phyloP scores from a whole-genome alignment of 2,888 invertebrate species.

The Dolichopus griseipennis region DNA sequence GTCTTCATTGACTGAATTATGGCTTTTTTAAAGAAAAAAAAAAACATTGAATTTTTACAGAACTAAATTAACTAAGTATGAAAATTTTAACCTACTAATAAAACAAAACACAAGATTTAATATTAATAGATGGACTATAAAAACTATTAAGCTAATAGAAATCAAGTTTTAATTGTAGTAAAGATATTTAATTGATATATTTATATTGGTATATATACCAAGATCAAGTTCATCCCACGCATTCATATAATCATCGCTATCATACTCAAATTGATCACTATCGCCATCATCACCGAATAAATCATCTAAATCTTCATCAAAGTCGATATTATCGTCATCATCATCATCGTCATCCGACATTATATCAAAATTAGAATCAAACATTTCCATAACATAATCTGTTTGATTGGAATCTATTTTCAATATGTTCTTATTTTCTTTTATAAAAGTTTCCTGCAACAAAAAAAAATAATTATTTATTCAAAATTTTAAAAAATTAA shows the following conservation, averaged over 20 bases:
- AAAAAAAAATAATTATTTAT: neutral
- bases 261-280: neutral
- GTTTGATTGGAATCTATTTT: neutral
- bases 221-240: neutral
- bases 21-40: no score
- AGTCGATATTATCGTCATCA: neutral
- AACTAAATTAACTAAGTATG: no score
- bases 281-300: neutral
- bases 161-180: no score
- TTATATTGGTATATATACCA: no score
- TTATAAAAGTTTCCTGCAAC: neutral
- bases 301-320: neutral
- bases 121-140: no score
- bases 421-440: neutral
- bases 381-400: constrained; percentile 10
- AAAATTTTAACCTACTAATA: no score
- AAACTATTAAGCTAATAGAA: no score
- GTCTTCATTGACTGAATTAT: no score
- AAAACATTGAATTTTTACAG: no score
- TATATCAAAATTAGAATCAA: neutral
- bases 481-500: neutral
- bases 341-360: neutral
- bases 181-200: no score
- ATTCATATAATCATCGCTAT: neutral
- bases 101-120: no score